Percentiles rank a stretch among this genome's conserved stretches.
Conservation (phyloP, 1,140 invertebrate species). For the Maconellicoccus hirsutus region DNA sequence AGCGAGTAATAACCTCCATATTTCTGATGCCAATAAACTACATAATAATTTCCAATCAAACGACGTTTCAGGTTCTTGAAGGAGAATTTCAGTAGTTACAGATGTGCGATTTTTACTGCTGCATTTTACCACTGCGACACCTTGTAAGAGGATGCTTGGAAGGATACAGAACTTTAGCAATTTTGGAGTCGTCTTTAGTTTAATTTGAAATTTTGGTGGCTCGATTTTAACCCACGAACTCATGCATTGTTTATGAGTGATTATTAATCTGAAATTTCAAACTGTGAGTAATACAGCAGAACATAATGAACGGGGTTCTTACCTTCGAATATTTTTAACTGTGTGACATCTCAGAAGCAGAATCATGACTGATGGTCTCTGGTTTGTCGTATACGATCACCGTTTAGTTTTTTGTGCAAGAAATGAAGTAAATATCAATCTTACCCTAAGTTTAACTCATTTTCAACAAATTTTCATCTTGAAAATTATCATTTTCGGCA, state of each 20-base stretch:
- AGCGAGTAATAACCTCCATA: constrained; percentile 43
- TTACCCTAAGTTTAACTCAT: too few relatives aligned
- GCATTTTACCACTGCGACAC: background rate
- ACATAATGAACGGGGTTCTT: background rate
- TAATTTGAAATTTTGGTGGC: background rate
- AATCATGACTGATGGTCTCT: background rate
- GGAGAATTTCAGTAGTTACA: background rate
- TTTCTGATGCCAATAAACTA: constrained; percentile 45
- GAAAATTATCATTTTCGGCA: too few relatives aligned
- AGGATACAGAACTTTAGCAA: background rate
- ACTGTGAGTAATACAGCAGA: background rate
- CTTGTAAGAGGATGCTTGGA: background rate
- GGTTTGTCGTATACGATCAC: too few relatives aligned
- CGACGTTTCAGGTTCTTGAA: background rate
- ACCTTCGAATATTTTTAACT: background rate
- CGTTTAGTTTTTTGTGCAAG: too few relatives aligned
- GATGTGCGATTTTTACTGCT: background rate
- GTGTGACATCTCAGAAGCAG: background rate
- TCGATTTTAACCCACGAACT: background rate
- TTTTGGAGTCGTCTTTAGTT: background rate
- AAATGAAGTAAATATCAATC: too few relatives aligned
- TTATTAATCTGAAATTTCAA: background rate
- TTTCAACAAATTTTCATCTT: too few relatives aligned
- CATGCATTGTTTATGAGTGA: background rate
- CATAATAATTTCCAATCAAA: constrained; percentile 52